phyloP scores from a whole-genome alignment of 2,113 vertebrate species.

The Mus pahari region DNA sequence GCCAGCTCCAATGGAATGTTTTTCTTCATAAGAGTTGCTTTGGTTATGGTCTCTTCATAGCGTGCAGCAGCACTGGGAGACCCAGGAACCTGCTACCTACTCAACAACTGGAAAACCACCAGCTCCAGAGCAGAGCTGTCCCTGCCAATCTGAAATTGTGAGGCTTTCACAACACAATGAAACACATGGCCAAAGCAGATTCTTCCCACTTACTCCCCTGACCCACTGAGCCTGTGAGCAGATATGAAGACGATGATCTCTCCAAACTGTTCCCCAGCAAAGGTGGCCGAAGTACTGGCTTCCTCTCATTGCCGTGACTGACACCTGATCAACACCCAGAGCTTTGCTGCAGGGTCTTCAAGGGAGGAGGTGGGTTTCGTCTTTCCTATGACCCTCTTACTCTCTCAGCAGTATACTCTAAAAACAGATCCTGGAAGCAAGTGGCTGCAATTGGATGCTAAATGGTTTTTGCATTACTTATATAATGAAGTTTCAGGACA shows the following conservation, averaged over 20 bases:
- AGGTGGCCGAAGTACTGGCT: neutral
- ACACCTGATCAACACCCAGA: neutral
- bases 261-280: neutral
- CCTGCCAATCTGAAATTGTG: neutral
- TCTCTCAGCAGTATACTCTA: neutral
- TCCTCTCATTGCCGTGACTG: neutral
- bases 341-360: neutral
- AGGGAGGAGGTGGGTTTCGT: neutral
- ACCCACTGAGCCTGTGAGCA: neutral
- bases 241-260: neutral
- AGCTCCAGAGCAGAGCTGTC: neutral
- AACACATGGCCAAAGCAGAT: neutral
- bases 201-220: neutral
- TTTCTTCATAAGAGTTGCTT: too few relatives aligned
- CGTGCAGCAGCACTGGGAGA: neutral
- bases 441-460: neutral
- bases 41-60: too few relatives aligned
- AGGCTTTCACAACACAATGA: neutral
- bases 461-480: neutral
- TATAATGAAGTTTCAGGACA: neutral
- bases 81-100: neutral
- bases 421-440: constrained; percentile 9
- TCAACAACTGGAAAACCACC: neutral
- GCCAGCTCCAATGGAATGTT: too few relatives aligned
- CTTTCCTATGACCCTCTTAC: neutral